A percentile compares a stretch with the other conserved stretches of the same genome.
These are phyloP conservation scores for Rhimphoctona megacephalus DNA, from an alignment of 2,888 invertebrate genomes.

Conservation along the genomic window DNA sequence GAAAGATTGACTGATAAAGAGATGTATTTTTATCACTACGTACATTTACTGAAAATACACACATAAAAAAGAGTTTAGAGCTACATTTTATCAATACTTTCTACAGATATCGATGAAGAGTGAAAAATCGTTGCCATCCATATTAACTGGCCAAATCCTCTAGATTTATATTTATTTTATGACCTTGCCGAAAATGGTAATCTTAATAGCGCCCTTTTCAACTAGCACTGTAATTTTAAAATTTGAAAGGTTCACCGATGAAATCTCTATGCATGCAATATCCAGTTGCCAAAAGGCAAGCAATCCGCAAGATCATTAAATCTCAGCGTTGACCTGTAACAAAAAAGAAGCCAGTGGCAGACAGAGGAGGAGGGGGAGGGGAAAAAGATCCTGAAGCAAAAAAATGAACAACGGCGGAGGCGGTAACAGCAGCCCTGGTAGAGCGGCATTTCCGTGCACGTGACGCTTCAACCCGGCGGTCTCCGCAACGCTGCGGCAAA, in stretches of 20 bases:
- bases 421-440: conserved; percentile 55
- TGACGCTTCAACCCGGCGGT: conserved; percentile 58
- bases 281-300: conserved; percentile 38
- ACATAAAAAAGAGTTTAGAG: background rate
- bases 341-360: conserved; percentile 37
- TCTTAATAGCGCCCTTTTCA: background rate
- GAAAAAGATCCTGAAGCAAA: conserved; percentile 1
- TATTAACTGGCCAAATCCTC: background rate
- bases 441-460: conserved; percentile 69
- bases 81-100: background rate
- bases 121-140: background rate
- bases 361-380: background rate
- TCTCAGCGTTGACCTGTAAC: conserved; percentile 47
- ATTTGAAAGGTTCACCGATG: background rate
- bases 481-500: conserved; percentile 66
- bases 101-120: background rate
- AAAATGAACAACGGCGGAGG: conserved; percentile 56
- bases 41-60: background rate
- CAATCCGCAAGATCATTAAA: conserved; percentile 59
- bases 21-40: background rate
- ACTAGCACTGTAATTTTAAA: background rate
- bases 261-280: background rate
- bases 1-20: background rate
- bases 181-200: background rate
- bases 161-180: conserved; percentile 1